Evolutionary conservation across 2,888 invertebrate species (phyloP).

Genomic region (Lampropteryx suffumata): DNA sequence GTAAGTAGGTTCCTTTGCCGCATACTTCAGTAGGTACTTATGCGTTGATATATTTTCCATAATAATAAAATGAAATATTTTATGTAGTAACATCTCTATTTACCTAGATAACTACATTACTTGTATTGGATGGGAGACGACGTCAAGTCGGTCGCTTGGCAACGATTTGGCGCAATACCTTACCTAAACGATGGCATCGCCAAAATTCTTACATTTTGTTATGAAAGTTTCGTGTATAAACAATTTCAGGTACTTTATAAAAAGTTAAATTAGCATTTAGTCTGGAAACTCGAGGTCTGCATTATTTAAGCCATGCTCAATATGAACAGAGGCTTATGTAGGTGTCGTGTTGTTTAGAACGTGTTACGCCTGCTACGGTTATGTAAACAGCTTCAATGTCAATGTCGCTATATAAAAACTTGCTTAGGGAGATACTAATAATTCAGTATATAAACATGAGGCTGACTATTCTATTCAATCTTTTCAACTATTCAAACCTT

Average conservation of each 20-base stretch:
- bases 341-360: background rate
- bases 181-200: conserved; percentile 19
- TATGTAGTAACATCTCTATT: too few species aligned
- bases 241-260: conserved; percentile 4
- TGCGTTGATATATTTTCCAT: too few species aligned
- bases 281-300: too few species aligned
- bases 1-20: too few species aligned
- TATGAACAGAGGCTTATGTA: conserved; percentile 1
- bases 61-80: too few species aligned
- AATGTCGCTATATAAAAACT: background rate
- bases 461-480: too few species aligned
- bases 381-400: conserved; percentile 17
- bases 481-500: too few species aligned
- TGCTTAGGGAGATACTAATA: background rate
- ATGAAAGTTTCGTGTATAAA: conserved; percentile 4
- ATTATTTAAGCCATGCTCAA: too few species aligned
- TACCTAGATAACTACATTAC: too few species aligned
- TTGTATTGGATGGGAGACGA: too few species aligned
- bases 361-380: background rate
- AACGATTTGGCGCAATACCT: conserved; percentile 20
- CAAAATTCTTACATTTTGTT: conserved; percentile 23
- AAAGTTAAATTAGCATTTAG: background rate
- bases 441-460: too few species aligned
- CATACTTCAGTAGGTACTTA: too few species aligned
- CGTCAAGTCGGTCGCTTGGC: conserved; percentile 10